A percentile compares a stretch with the other conserved stretches of the same genome.
phyloP scores from a whole-genome alignment of 2,888 invertebrate genomes.

The Agelastica alni region DNA sequence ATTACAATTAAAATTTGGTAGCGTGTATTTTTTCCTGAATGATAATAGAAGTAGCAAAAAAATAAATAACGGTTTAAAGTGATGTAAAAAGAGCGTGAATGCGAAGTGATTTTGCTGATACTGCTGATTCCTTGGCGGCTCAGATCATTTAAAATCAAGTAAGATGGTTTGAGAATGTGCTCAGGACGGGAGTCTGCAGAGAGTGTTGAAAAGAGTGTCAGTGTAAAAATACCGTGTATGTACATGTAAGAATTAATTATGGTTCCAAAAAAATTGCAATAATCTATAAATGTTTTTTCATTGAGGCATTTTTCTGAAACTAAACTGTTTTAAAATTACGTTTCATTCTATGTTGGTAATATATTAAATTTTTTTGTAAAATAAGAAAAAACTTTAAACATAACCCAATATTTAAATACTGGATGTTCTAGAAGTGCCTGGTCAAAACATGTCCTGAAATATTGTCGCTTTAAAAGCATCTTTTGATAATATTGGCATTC shows the following conservation, averaged over 20 bases:
- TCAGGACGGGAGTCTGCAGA: slow-evolving; percentile 56
- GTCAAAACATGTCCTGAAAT: too few relatives aligned
- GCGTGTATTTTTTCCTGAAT: not conserved
- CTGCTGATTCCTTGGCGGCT: slow-evolving; percentile 38
- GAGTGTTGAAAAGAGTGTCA: slow-evolving; percentile 55
- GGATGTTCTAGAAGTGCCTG: too few relatives aligned
- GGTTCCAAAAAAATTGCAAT: slow-evolving; percentile 13
- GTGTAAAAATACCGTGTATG: slow-evolving; percentile 53
- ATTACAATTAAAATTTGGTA: slow-evolving; percentile 6
- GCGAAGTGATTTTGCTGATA: slow-evolving; percentile 32
- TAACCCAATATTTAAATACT: too few relatives aligned
- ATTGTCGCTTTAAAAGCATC: too few relatives aligned
- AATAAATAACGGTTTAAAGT: slow-evolving; percentile 8
- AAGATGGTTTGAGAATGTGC: slow-evolving; percentile 58
- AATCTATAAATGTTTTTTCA: too few relatives aligned
- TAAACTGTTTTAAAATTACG: too few relatives aligned
- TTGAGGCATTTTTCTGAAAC: too few relatives aligned
- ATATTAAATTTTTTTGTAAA: too few relatives aligned
- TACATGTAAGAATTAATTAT: slow-evolving; percentile 27
- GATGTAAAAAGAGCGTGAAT: slow-evolving; percentile 22
- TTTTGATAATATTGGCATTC: too few relatives aligned
- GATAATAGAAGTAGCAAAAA: slow-evolving; percentile 12
- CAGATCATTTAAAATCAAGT: slow-evolving; percentile 56
- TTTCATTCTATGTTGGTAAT: too few relatives aligned
- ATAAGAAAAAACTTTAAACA: too few relatives aligned